Evolutionary conservation across 1,140 invertebrate species (phyloP).

Genomic region (Achatina immaculata): DNA sequence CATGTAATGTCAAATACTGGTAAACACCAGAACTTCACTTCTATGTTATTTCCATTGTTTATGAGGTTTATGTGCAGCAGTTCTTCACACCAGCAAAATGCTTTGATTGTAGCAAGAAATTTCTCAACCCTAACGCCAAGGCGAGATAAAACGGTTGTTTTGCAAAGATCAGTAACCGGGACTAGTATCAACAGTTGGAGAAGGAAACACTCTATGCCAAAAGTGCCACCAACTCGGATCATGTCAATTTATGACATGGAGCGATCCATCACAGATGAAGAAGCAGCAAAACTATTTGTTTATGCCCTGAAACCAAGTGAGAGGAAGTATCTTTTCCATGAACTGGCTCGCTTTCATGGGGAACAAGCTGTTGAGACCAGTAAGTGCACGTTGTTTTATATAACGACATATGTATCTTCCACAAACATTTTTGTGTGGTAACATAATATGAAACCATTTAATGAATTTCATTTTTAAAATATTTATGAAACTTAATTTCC

Average conservation of each 20-base stretch:
- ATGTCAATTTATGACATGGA: conserved; percentile 28
- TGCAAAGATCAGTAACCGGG: background rate
- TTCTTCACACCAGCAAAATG: background rate
- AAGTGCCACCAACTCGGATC: conserved; percentile 17
- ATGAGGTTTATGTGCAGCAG: background rate
- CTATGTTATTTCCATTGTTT: background rate
- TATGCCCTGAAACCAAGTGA: conserved; percentile 34
- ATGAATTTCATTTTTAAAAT: too few relatives aligned
- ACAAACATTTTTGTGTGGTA: too few relatives aligned
- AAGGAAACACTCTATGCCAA: conserved; percentile 11
- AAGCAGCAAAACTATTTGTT: conserved; percentile 37
- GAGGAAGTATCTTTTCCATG: conserved; percentile 25
- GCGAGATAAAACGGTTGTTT: background rate
- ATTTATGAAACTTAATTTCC: too few relatives aligned
- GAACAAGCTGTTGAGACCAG: background rate
- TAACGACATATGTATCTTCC: background rate
- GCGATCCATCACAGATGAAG: conserved; percentile 31
- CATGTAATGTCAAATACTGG: background rate
- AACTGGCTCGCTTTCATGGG: conserved; percentile 31
- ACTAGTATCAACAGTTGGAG: background rate
- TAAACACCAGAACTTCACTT: background rate
- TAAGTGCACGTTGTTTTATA: background rate
- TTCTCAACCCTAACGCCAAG: background rate
- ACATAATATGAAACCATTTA: too few relatives aligned
- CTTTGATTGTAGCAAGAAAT: background rate